A percentile compares a stretch with the other conserved stretches of the same genome.
Conservation (phyloP, 2,888 invertebrate species). For the Limnephilus lunatus region DNA sequence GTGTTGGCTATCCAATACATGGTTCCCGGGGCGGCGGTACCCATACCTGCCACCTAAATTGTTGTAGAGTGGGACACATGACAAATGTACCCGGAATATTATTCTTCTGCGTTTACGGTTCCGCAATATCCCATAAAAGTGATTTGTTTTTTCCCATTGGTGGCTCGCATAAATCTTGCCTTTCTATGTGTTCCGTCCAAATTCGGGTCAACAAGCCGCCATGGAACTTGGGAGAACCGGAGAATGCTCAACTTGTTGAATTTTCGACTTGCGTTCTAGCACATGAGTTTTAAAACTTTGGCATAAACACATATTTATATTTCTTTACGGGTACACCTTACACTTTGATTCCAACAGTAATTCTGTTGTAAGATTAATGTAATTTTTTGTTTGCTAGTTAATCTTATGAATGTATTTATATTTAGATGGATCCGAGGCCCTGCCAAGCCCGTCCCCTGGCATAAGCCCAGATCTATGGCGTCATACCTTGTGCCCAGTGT, state of each 20-base stretch:
- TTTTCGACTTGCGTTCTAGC: not conserved
- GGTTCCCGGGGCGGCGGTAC: no score
- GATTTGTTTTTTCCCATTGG: not conserved
- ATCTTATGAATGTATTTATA: slow-evolving; percentile 1
- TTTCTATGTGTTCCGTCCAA: not conserved
- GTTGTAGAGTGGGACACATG: not conserved
- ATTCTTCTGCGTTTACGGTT: not conserved
- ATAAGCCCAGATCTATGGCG: not conserved
- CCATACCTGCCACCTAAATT: no score
- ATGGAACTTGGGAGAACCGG: not conserved
- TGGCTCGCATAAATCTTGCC: not conserved
- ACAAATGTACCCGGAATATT: not conserved
- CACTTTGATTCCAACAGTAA: not conserved
- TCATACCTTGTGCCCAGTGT: slow-evolving; percentile 16
- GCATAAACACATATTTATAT: not conserved
- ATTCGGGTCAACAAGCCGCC: not conserved
- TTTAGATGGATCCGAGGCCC: slow-evolving; percentile 17
- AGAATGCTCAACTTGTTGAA: not conserved
- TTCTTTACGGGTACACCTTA: not conserved
- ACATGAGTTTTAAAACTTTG: not conserved
- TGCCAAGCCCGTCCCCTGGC: slow-evolving; percentile 23
- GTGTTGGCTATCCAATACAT: no score
- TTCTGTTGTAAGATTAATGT: not conserved
- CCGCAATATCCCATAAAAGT: not conserved
- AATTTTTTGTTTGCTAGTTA: not conserved